Conservation (phyloP, 2,888 invertebrate species). For the Eristalinus aeneus region DNA sequence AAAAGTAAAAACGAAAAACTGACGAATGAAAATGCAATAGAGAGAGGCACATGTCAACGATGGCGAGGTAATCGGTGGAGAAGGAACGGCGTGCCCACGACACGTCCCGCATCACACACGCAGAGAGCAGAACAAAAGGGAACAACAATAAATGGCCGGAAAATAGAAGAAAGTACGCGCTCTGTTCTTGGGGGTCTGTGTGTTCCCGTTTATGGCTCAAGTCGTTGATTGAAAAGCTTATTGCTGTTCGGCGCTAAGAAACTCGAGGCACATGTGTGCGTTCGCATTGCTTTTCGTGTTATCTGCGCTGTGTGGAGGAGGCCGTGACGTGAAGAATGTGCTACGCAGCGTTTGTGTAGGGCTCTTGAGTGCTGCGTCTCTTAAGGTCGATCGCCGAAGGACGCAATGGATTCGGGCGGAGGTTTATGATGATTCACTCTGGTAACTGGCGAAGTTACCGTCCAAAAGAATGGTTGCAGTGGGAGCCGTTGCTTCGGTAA, state of each 20-base stretch:
- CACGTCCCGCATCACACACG: not conserved
- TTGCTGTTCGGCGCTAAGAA: slow-evolving; percentile 12
- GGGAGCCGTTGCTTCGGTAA: not conserved
- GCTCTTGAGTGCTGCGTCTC: not conserved
- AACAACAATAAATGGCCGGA: slow-evolving; percentile 26
- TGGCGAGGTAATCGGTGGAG: not conserved
- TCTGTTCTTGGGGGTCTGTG: slow-evolving; percentile 1
- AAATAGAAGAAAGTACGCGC: slow-evolving; percentile 22
- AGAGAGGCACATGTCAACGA: not conserved
- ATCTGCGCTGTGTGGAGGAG: not conserved
- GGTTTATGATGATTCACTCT: not conserved
- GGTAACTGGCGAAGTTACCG: not conserved
- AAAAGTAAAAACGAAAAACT: slow-evolving; percentile 2
- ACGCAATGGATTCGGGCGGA: not conserved
- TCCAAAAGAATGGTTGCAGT: not conserved
- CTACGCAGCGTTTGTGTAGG: not conserved
- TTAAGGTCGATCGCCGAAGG: not conserved
- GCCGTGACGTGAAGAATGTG: not conserved
- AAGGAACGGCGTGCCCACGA: no score
- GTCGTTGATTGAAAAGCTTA: slow-evolving; percentile 37
- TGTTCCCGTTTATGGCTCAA: slow-evolving; percentile 13
- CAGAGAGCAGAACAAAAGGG: not conserved
- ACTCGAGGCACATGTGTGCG: not conserved
- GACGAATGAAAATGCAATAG: slow-evolving; percentile 1
- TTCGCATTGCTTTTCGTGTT: not conserved